Conservation (phyloP, 2,888 invertebrate species). For the Synanthedon tipuliformis region DNA sequence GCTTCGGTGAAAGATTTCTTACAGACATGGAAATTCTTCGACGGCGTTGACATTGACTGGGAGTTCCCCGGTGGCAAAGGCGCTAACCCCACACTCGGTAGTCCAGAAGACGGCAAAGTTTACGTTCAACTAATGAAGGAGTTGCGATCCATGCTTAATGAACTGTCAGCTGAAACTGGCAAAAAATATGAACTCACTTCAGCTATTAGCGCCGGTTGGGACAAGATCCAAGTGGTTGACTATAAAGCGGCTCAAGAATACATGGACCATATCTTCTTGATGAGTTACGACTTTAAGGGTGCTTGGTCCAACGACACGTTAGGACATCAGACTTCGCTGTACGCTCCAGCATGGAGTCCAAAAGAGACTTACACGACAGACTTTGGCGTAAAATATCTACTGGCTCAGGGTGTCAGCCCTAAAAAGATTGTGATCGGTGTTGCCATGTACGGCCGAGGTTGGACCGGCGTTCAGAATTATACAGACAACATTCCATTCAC, state of each 20-base stretch:
- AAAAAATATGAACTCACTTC: constrained; percentile 60
- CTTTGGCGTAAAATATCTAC: constrained; percentile 50
- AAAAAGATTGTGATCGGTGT: constrained; percentile 60
- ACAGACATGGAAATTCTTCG: constrained; percentile 63
- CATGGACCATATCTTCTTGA: constrained; percentile 63
- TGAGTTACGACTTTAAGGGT: constrained; percentile 64
- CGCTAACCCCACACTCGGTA: constrained; percentile 54
- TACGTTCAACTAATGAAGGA: constrained; percentile 57
- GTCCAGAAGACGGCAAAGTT: constrained; percentile 50
- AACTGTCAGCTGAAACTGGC: constrained; percentile 47
- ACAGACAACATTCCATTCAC: constrained; percentile 51
- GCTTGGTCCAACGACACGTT: constrained; percentile 62
- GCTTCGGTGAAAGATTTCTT: constrained; percentile 59
- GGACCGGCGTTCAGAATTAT: constrained; percentile 56
- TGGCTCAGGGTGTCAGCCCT: constrained; percentile 58
- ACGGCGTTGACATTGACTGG: constrained; percentile 64
- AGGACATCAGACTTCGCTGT: constrained; percentile 52
- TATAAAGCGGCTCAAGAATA: constrained; percentile 57
- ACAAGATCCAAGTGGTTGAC: constrained; percentile 62
- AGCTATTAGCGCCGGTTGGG: constrained; percentile 65
- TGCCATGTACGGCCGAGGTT: constrained; percentile 62
- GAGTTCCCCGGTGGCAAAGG: constrained; percentile 66
- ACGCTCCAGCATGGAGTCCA: constrained; percentile 53
- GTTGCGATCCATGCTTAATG: constrained; percentile 53
- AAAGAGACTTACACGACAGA: constrained; percentile 65